Conservation (phyloP, 2,113 vertebrate genomes). For the Arothron firmamentum region DNA sequence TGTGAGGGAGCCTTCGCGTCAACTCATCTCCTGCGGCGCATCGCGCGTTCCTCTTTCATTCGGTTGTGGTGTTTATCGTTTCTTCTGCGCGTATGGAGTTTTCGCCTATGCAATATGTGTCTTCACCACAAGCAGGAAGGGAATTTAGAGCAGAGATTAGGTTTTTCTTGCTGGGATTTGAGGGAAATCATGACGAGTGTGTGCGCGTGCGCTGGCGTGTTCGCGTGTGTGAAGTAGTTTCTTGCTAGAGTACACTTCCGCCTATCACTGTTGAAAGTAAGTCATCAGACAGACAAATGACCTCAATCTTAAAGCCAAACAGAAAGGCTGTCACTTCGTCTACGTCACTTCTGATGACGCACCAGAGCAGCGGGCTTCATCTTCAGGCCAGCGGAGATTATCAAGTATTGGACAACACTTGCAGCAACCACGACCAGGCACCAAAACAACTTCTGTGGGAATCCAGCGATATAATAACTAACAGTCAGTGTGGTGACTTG, state of each 20-base stretch:
- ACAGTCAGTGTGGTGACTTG: too few relatives aligned
- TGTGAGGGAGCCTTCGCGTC: conserved; percentile 7
- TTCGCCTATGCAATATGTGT: conserved; percentile 14
- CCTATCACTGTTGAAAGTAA: conserved; percentile 18
- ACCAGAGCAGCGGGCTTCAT: conserved; percentile 18
- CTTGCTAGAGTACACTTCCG: conserved; percentile 3
- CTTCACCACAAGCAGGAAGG: conserved; percentile 29
- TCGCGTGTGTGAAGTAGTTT: conserved; percentile 14
- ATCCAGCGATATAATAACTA: too few relatives aligned
- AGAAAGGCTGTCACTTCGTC: conserved; percentile 25
- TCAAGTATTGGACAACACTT: conserved; percentile 3
- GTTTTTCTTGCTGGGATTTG: conserved; percentile 42
- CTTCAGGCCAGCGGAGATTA: conserved; percentile 44
- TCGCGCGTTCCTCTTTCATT: conserved; percentile 2
- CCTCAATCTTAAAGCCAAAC: conserved; percentile 29
- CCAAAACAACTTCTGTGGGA: neutral
- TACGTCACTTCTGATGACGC: conserved; percentile 28
- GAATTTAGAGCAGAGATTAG: conserved; percentile 54
- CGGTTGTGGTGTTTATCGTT: conserved; percentile 15
- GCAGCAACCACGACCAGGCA: neutral
- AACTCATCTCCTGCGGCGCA: neutral
- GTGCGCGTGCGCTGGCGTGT: conserved; percentile 2
- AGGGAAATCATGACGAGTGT: conserved; percentile 19
- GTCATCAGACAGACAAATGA: conserved; percentile 40
- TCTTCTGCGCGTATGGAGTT: conserved; percentile 14